Conservation (phyloP, 1,140 invertebrate species). For the Cotesia typhae region DNA sequence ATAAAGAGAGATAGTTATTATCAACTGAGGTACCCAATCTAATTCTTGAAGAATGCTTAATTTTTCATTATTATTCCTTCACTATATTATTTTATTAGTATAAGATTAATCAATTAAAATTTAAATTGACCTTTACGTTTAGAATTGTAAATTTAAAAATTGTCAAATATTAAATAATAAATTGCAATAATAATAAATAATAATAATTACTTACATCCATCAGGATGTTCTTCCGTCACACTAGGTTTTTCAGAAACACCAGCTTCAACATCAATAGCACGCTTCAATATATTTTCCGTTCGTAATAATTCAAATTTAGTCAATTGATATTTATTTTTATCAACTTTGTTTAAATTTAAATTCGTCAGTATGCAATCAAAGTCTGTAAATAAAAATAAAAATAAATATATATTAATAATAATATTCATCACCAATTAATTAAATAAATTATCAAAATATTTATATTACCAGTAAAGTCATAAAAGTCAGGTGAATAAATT, state of each 20-base stretch:
- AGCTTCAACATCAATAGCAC: constrained; percentile 84
- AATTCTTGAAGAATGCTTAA: too few relatives aligned
- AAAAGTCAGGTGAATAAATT: constrained; percentile 89
- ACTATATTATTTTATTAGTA: too few relatives aligned
- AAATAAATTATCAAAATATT: constrained; percentile 33
- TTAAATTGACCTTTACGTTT: too few relatives aligned
- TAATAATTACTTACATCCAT: constrained; percentile 76
- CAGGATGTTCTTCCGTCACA: constrained; percentile 84
- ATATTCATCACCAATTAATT: constrained; percentile 3
- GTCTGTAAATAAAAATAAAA: constrained; percentile 69
- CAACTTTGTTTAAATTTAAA: constrained; percentile 78
- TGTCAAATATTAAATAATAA: background rate
- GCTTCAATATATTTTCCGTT: constrained; percentile 84
- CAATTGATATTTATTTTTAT: constrained; percentile 77
- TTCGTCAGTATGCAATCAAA: constrained; percentile 91
- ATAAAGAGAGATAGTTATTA: too few relatives aligned
- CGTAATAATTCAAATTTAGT: constrained; percentile 77
- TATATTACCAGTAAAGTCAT: constrained; percentile 80
- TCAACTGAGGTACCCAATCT: too few relatives aligned
- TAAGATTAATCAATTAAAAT: too few relatives aligned
- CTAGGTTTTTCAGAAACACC: constrained; percentile 72
- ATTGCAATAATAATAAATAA: background rate
- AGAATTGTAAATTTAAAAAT: too few relatives aligned
- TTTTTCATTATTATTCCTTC: too few relatives aligned
- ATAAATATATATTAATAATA: background rate